phyloP scores from a whole-genome alignment of 2,888 invertebrate species.

The Acheta domesticus region DNA sequence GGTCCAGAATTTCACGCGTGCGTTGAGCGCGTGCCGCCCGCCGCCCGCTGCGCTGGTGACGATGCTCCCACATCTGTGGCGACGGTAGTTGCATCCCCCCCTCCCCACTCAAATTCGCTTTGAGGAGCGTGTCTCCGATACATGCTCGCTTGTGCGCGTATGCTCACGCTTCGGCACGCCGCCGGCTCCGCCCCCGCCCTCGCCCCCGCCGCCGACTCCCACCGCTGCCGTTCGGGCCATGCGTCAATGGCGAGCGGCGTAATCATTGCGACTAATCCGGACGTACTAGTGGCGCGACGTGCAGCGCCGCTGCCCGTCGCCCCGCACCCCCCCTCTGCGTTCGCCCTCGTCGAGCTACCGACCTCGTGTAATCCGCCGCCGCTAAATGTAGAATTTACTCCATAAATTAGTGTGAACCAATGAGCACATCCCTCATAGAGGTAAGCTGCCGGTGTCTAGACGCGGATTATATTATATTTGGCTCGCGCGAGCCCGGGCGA shows the following conservation, averaged over 20 bases:
- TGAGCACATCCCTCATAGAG: not conserved
- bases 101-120: not conserved
- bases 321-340: not conserved
- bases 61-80: not conserved
- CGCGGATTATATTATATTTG: conserved; percentile 18
- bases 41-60: too few relatives aligned
- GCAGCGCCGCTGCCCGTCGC: not conserved
- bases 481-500: not conserved
- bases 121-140: conserved; percentile 7
- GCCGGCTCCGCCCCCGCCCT: not conserved
- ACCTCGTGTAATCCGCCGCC: not conserved
- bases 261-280: conserved; percentile 8
- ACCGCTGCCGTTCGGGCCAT: not conserved
- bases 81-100: not conserved
- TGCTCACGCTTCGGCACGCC: not conserved
- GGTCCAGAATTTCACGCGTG: too few relatives aligned
- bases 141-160: not conserved
- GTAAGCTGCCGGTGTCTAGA: not conserved
- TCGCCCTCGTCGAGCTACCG: not conserved
- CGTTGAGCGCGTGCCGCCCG: too few relatives aligned
- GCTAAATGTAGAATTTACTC: conserved; percentile 7
- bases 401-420: conserved; percentile 18
- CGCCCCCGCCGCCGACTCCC: not conserved
- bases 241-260: conserved; percentile 9
- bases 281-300: not conserved